Percentiles rank a stretch among this genome's conserved stretches.
phyloP scores from a whole-genome alignment of 2,797 vertebrate species.

The Petrocephalus schoutedeni region DNA sequence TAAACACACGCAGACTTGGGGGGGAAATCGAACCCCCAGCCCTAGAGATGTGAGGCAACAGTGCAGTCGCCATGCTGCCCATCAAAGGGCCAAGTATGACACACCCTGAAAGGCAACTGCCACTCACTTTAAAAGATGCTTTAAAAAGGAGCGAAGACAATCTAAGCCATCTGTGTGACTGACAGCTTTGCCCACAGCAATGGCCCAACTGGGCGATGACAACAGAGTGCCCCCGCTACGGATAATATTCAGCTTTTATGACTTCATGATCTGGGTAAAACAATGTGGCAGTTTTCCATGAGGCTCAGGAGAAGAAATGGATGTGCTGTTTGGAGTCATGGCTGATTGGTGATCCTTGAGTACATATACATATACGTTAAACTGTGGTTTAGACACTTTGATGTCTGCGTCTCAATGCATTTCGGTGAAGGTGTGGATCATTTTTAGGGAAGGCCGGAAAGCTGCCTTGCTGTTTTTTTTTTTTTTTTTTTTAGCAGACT shows the following conservation, averaged over 20 bases:
- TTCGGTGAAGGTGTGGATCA: not conserved
- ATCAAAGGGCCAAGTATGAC: not conserved
- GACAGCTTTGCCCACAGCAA: constrained; percentile 13
- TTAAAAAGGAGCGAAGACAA: not conserved
- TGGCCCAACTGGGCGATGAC: not conserved
- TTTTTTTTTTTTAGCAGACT: not conserved
- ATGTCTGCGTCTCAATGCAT: not conserved
- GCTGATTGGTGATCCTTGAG: not conserved
- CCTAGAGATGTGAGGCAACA: not conserved
- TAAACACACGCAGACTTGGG: not conserved
- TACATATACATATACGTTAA: not conserved
- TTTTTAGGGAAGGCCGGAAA: not conserved
- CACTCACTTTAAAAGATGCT: not conserved
- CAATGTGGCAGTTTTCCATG: not conserved
- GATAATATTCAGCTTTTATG: constrained; percentile 14
- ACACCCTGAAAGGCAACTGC: not conserved
- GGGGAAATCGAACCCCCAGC: not conserved
- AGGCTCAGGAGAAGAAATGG: constrained; percentile 10
- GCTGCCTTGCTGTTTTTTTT: not conserved
- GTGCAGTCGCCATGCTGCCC: not conserved
- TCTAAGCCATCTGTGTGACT: not conserved
- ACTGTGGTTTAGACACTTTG: not conserved
- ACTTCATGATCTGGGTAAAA: constrained; percentile 5
- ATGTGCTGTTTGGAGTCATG: not conserved
- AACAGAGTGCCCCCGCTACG: not conserved